Conservation (phyloP, 2,888 invertebrate species). For the Tetragonula carbonaria region DNA sequence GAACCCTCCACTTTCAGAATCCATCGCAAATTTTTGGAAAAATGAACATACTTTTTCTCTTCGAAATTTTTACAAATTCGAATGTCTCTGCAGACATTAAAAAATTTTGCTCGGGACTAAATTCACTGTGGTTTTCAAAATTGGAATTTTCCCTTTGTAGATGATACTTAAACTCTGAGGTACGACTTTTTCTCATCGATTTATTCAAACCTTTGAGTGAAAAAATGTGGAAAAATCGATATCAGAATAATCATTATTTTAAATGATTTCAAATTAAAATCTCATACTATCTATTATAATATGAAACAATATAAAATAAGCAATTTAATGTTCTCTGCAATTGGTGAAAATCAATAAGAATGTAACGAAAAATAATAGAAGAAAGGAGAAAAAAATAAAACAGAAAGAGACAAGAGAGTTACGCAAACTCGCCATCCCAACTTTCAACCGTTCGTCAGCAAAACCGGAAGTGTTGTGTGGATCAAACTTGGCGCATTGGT, state of each 20-base stretch:
- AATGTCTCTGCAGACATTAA: too few species aligned
- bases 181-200: too few species aligned
- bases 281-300: neutral
- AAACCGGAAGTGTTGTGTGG: constrained; percentile 44
- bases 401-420: constrained; percentile 6
- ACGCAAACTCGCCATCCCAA: constrained; percentile 33
- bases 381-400: neutral
- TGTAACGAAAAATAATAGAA: constrained; percentile 1
- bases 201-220: too few species aligned
- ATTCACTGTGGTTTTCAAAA: too few species aligned
- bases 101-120: too few species aligned
- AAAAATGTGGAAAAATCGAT: too few species aligned
- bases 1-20: too few species aligned
- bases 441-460: constrained; percentile 40
- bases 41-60: too few species aligned
- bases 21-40: too few species aligned
- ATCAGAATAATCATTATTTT: neutral
- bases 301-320: neutral
- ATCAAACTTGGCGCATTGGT: constrained; percentile 41
- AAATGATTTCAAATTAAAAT: neutral
- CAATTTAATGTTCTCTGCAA: neutral
- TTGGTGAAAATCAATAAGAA: neutral
- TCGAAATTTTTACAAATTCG: too few species aligned
- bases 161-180: too few species aligned
- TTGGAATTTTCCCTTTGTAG: too few species aligned